Evolutionary conservation across 2,888 invertebrate genomes (phyloP), one percentile per base, ranked within the genome.

Genomic region (Leucozona laternaria): DNA sequence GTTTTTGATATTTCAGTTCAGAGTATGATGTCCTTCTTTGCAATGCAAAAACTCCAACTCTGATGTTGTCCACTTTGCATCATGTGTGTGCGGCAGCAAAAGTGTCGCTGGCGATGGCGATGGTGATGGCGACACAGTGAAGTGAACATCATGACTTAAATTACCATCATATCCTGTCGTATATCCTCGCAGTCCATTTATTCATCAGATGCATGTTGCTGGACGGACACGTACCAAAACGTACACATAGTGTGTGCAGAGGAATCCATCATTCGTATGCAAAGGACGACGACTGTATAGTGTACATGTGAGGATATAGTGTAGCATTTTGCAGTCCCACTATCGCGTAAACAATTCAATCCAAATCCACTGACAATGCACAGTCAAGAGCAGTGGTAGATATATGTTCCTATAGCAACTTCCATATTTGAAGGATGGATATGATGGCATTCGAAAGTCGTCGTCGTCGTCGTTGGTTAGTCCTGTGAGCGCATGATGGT

Each of bases 151-250:
- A 86, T 82, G 86, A 86, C 86, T 86, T 79, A 86, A 86, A 86
- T 86, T 86, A 86, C 86, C 86, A 86, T 86, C 82, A 86, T 86
- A 86, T 86, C 86, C 82, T 79, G 86, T 86, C 82, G 86, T 86
- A 86, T 86, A 86, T 86, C 82, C 86, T 86, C 86, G 86, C 86
- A 86, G 86, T 86, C 86, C 86, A 86, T 86, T 86, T 86, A 75
- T 86, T 86, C 86, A 82, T 86, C 86, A 86, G 86, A 71, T 86
- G 86, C 86, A 86, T 86, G 81, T 86, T 57, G 64, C 55, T 75
- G 55, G 45, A 45, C 71, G 55, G 45, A 45, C 71, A 71, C 55
- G 55, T 75, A 50, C 37, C 64, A 79, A 50, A 58, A 55, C 73
- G 37, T 8, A 31, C 8, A 31, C 5, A 31, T 20, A 20, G 57